Conservation (phyloP, 2,113 vertebrate species). For the Labrus mixtus region DNA sequence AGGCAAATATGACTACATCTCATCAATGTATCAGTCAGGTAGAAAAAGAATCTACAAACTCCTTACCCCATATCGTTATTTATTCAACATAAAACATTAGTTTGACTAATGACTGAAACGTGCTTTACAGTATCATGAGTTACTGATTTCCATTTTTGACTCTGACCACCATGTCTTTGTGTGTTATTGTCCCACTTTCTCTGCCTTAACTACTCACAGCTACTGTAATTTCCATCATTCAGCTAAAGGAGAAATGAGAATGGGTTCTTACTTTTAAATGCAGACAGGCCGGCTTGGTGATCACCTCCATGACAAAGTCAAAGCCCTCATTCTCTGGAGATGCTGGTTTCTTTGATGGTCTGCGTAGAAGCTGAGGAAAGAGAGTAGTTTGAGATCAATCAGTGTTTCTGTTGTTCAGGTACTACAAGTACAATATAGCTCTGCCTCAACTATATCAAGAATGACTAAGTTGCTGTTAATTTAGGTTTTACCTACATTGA, state of each 20-base stretch:
- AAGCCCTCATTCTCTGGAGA: slow-evolving; percentile 19
- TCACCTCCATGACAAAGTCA: slow-evolving; percentile 33
- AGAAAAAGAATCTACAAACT: not conserved
- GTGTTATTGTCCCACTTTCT: too few relatives aligned
- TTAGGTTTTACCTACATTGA: too few relatives aligned
- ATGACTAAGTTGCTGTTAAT: too few relatives aligned
- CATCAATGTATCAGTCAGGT: not conserved
- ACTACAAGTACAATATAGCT: not conserved
- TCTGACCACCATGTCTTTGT: too few relatives aligned
- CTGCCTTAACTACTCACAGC: too few relatives aligned
- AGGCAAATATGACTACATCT: not conserved
- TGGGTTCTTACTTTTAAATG: slow-evolving; percentile 34
- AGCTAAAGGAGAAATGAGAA: not conserved
- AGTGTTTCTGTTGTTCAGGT: not conserved
- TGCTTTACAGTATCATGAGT: too few relatives aligned
- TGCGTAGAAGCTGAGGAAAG: not conserved
- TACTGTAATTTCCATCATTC: too few relatives aligned
- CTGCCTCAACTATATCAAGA: slow-evolving; percentile 13
- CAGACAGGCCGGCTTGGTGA: slow-evolving; percentile 33
- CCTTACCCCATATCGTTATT: too few relatives aligned
- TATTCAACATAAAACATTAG: too few relatives aligned
- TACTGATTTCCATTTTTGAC: too few relatives aligned
- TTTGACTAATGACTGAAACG: too few relatives aligned
- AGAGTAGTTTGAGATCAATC: not conserved
- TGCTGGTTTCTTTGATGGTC: not conserved